Conservation (phyloP, 2,113 vertebrate genomes). For the Aramus guarauna region DNA sequence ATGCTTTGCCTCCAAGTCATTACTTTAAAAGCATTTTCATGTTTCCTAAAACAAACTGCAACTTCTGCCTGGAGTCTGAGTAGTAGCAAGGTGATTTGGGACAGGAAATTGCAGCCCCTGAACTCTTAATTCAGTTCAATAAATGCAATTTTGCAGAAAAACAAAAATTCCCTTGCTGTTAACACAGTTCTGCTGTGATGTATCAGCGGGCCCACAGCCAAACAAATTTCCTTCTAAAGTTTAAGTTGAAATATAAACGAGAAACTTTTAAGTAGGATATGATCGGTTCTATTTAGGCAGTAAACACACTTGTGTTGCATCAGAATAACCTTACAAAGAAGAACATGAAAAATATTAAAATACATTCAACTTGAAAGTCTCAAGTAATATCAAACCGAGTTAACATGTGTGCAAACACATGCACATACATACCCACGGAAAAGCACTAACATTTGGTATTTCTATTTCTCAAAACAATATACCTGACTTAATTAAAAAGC, state of each 20-base stretch:
- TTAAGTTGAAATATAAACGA: neutral
- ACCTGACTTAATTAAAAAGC: neutral
- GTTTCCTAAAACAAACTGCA: slow-evolving; percentile 73
- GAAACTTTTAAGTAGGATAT: neutral
- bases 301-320: neutral
- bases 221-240: neutral
- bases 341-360: neutral
- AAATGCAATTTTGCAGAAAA: slow-evolving; percentile 59
- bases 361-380: neutral
- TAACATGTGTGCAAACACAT: neutral
- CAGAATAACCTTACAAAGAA: neutral
- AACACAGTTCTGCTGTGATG: neutral
- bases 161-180: slow-evolving; percentile 45
- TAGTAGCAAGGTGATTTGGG: slow-evolving; percentile 60
- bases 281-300: neutral
- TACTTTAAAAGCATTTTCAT: slow-evolving; percentile 77
- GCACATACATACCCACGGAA: neutral
- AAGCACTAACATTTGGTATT: neutral
- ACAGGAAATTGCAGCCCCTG: slow-evolving; percentile 37
- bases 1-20: slow-evolving; percentile 63
- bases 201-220: neutral
- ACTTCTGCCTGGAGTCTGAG: slow-evolving; percentile 58
- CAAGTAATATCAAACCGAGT: neutral
- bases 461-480: neutral
- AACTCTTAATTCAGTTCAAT: slow-evolving; percentile 63